Conservation (phyloP, 30 jellyfish, hydroid and myxozoan genomes). For the Mastigias papua region DNA sequence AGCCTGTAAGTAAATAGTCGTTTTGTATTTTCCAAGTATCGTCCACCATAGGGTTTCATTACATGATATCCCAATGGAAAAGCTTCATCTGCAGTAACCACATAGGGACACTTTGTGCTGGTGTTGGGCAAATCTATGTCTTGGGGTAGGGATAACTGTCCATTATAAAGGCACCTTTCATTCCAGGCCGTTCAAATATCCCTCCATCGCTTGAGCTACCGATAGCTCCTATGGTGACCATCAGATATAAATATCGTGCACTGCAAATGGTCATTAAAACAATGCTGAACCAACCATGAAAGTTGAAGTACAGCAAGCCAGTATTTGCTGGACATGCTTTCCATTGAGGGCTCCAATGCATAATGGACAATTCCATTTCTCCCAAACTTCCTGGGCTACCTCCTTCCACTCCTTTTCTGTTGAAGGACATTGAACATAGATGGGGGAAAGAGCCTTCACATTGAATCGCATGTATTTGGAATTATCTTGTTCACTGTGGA, state of each 20-base stretch:
- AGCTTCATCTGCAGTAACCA: slow-evolving; percentile 79
- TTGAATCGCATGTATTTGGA: slow-evolving; percentile 56
- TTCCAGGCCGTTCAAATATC: slow-evolving; percentile 37
- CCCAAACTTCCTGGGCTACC: slow-evolving; percentile 61
- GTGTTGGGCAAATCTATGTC: slow-evolving; percentile 50
- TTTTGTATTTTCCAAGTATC: slow-evolving; percentile 55
- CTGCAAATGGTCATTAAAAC: slow-evolving; percentile 65
- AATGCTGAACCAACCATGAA: slow-evolving; percentile 66
- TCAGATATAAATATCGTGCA: slow-evolving; percentile 51
- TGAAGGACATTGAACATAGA: slow-evolving; percentile 58
- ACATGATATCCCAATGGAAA: slow-evolving; percentile 72
- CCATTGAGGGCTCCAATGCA: slow-evolving; percentile 65
- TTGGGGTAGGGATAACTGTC: slow-evolving; percentile 21
- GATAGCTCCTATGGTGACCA: slow-evolving; percentile 59
- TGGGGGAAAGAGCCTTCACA: slow-evolving; percentile 62
- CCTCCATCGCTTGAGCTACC: slow-evolving; percentile 66
- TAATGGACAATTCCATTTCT: slow-evolving; percentile 49
- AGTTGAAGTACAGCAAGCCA: slow-evolving; percentile 45
- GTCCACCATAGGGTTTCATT: slow-evolving; percentile 81
- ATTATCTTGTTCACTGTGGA: slow-evolving; percentile 25
- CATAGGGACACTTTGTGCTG: slow-evolving; percentile 46
- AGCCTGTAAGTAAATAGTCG: slow-evolving; percentile 67
- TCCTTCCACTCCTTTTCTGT: slow-evolving; percentile 51
- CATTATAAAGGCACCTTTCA: slow-evolving; percentile 19
- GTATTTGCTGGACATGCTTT: slow-evolving; percentile 58